Evolutionary conservation across 2,113 vertebrate genomes (phyloP).

Genomic region (Tylochromis polylepis): DNA sequence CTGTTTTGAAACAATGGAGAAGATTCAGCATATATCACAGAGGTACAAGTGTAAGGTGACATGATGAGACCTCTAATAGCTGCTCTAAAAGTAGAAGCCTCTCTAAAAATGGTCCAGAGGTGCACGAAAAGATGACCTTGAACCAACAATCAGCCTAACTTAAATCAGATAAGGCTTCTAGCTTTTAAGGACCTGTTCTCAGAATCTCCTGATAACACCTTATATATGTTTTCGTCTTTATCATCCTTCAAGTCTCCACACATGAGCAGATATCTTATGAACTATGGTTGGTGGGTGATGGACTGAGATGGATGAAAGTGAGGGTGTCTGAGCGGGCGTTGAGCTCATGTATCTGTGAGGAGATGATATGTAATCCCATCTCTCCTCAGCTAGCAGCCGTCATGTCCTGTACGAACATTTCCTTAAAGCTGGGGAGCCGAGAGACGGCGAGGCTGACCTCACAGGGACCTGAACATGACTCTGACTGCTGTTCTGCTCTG

Average conservation of each 20-base stretch:
- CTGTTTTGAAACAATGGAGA: neutral
- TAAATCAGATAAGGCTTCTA: neutral
- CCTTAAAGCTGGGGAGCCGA: neutral
- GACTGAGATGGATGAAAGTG: neutral
- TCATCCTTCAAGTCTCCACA: neutral
- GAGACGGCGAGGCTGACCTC: constrained; percentile 28
- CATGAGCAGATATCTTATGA: neutral
- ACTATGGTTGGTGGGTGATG: neutral
- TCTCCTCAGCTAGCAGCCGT: neutral
- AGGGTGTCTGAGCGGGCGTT: neutral
- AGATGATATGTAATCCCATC: constrained; percentile 34
- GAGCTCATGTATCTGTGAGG: neutral
- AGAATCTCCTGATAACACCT: neutral
- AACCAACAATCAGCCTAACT: neutral
- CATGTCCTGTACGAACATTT: neutral
- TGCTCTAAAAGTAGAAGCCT: neutral
- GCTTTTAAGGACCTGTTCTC: neutral
- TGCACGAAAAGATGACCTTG: neutral
- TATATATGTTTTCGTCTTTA: neutral
- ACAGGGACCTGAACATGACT: constrained; percentile 48
- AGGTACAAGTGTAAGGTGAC: neutral
- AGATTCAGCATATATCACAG: neutral
- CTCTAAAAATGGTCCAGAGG: neutral
- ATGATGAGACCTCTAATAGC: neutral
- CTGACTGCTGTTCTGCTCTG: constrained; percentile 21